Evolutionary conservation across 2,888 invertebrate species (phyloP), one percentile per base, ranked within the genome.

Genomic region (Drosophila antonietae): DNA sequence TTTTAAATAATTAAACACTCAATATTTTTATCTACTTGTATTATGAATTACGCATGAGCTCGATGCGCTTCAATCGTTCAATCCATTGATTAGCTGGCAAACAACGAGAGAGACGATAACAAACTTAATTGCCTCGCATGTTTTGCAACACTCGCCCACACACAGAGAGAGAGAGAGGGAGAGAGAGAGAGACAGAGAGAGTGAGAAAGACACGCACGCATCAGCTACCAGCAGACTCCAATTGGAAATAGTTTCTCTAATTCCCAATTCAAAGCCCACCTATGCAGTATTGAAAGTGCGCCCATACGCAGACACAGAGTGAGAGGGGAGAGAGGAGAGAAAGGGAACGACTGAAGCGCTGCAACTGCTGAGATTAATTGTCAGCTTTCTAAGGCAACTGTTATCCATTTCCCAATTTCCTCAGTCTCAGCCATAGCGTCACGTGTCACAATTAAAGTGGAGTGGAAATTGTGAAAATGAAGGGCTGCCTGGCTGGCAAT

Each of bases 381-480:
- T 76, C 71, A 71, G 84, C 87, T 86, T 86, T 80, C 75, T 73
- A 68, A 73, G 73, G 83, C 76, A 84, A 80, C 82, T 70, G 68
- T 83, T 78, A 67, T 47, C 55, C 68, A 75, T 81, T 83, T 67
- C 55, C 66, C 62, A 62, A 58, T 68, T 76, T 73, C 55, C 71
- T 62, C 66, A 59, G 59, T 61, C 71, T 65, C 66, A 58, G 55
- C 65, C 37, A 12, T 63, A 56, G 55, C 72, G 37, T 75, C 83
- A 83, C 78, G 85, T 85, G 83, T 73, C 86, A 85, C 85, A 85
- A 83, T 85, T 83, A 81, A 83, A 83, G 75, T 47, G 56, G 73
- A 67, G 76, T 74, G 68, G 57, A 59, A 68, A 69, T 68, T 70
- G 68, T 77, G 60, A 35, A 44, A 62, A 59, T 75, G 75, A 83